Evolutionary conservation across 2,888 invertebrate genomes (phyloP).

Genomic region (Stenodema calcarata): DNA sequence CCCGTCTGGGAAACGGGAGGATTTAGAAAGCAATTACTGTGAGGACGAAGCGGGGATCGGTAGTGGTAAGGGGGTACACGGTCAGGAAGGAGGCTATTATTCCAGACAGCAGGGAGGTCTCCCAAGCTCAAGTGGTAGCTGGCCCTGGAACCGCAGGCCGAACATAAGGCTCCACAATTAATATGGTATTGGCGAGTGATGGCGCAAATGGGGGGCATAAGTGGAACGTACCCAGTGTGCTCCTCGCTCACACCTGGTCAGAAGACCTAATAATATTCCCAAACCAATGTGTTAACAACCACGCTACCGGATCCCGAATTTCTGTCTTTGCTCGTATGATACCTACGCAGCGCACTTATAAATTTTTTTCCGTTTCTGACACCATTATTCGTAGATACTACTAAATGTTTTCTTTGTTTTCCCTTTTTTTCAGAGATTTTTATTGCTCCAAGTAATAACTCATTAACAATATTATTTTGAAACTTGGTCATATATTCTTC

Average conservation of each 20-base stretch:
- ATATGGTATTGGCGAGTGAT: conserved; percentile 9
- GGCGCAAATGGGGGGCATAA: not conserved
- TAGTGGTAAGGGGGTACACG: not conserved
- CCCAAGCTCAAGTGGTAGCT: not conserved
- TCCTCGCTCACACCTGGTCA: not conserved
- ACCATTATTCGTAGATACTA: too few species aligned
- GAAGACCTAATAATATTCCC: not conserved
- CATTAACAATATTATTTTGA: too few species aligned
- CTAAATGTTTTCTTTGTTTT: too few species aligned
- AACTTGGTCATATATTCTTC: too few species aligned
- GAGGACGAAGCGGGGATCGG: not conserved
- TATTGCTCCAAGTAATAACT: too few species aligned
- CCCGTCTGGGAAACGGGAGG: not conserved
- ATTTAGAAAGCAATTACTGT: conserved; percentile 27
- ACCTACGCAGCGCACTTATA: too few species aligned
- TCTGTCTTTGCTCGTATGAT: not conserved
- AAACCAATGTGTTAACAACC: not conserved
- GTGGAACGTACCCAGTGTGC: not conserved
- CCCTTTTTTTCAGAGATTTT: too few species aligned
- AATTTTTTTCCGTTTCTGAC: too few species aligned
- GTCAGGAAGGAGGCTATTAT: conserved; percentile 10
- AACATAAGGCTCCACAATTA: conserved; percentile 10
- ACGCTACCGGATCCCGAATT: not conserved
- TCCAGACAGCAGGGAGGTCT: not conserved
- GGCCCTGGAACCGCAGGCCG: not conserved